phyloP scores from a whole-genome alignment of 1,140 invertebrate genomes.

The Andrena cerasifolii region DNA sequence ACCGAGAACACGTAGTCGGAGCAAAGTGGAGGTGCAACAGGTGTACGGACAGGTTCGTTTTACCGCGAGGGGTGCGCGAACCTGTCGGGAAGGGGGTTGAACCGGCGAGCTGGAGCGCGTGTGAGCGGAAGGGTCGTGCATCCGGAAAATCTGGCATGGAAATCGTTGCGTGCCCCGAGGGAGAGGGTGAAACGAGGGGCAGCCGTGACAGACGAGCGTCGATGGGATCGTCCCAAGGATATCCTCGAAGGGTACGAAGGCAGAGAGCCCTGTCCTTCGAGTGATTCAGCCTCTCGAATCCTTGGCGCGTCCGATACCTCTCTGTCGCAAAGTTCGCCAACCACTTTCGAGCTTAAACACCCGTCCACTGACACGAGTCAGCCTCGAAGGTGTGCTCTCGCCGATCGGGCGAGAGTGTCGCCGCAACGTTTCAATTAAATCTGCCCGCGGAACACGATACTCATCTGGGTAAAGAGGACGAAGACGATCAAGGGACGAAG shows the following conservation, averaged over 20 bases:
- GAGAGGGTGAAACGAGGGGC: not conserved
- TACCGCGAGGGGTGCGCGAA: conserved; percentile 3
- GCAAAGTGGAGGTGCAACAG: conserved; percentile 51
- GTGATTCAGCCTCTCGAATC: not conserved
- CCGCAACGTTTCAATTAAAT: conserved; percentile 45
- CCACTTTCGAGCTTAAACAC: too few species aligned
- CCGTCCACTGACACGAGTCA: too few species aligned
- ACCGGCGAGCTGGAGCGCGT: conserved; percentile 33
- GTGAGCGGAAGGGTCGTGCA: conserved; percentile 62
- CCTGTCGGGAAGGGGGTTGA: conserved; percentile 24
- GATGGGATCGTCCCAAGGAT: not conserved
- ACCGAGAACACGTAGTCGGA: not conserved
- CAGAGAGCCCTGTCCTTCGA: too few species aligned
- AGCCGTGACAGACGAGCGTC: not conserved
- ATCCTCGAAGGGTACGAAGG: not conserved
- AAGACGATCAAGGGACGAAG: not conserved
- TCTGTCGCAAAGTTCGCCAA: too few species aligned
- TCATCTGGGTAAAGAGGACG: conserved; percentile 28
- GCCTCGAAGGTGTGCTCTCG: too few species aligned
- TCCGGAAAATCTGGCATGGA: conserved; percentile 58
- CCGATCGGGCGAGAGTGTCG: not conserved
- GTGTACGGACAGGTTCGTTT: conserved; percentile 22
- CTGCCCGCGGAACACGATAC: conserved; percentile 18
- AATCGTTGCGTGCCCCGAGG: conserved; percentile 35
- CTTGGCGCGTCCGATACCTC: conserved; percentile 1